Evolutionary conservation across 1,140 invertebrate genomes (phyloP).

Genomic region (Lithobius niger): DNA sequence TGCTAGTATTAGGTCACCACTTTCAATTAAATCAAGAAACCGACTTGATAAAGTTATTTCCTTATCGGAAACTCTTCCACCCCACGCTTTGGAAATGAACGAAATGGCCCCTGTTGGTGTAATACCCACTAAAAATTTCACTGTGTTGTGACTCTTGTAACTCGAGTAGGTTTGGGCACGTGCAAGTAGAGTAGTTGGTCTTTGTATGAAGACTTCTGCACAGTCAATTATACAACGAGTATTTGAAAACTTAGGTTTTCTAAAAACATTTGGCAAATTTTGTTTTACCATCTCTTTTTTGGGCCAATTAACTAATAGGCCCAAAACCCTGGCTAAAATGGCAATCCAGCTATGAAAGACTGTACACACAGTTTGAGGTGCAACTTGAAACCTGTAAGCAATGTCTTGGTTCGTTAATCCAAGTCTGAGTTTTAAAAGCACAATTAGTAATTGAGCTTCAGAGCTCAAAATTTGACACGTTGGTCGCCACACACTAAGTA

Average conservation of each 20-base stretch:
- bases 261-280: conserved; percentile 2
- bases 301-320: conserved; percentile 11
- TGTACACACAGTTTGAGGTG: conserved; percentile 7
- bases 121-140: conserved; percentile 24
- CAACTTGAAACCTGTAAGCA: conserved; percentile 13
- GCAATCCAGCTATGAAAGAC: neutral
- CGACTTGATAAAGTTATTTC: conserved; percentile 21
- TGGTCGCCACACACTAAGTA: neutral
- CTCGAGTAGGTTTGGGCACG: conserved; percentile 13
- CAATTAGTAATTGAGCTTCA: neutral
- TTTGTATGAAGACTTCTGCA: conserved; percentile 17
- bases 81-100: conserved; percentile 23
- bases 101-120: conserved; percentile 24
- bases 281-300: conserved; percentile 3
- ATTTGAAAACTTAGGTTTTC: neutral
- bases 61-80: conserved; percentile 22
- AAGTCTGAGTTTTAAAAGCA: neutral
- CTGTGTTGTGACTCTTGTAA: conserved; percentile 18
- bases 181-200: conserved; percentile 8
- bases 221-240: conserved; percentile 17
- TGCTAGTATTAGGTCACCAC: conserved; percentile 19
- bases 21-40: conserved; percentile 18
- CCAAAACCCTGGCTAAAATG: neutral
- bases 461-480: neutral
- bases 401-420: neutral